Conservation (phyloP, 23 tunicate species). For the Halocynthia aurantium region DNA sequence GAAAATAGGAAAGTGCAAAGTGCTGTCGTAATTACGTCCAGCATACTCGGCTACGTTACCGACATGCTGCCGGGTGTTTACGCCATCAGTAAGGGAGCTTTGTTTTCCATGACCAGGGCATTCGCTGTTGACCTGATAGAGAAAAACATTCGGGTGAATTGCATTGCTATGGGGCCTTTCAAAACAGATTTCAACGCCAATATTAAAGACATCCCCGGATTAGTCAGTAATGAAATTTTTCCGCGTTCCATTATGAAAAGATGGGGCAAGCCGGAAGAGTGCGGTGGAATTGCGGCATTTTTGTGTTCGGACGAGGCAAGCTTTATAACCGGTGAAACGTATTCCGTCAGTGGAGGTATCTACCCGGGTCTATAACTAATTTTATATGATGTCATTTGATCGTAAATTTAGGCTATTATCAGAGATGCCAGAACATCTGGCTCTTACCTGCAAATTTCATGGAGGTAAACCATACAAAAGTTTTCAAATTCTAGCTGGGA, state of each 20-base stretch:
- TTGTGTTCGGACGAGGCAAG: slow-evolving; percentile 58
- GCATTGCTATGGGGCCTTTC: slow-evolving; percentile 52
- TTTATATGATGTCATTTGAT: too few relatives aligned
- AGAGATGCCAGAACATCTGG: too few relatives aligned
- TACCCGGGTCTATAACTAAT: slow-evolving; percentile 31
- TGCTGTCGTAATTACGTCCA: slow-evolving; percentile 36
- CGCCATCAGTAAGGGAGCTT: slow-evolving; percentile 55
- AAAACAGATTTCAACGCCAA: slow-evolving; percentile 57
- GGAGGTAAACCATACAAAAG: too few relatives aligned
- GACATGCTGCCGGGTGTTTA: slow-evolving; percentile 42
- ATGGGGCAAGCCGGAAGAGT: slow-evolving; percentile 46
- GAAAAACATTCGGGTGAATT: slow-evolving; percentile 49
- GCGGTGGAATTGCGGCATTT: slow-evolving; percentile 54
- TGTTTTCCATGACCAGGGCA: slow-evolving; percentile 48
- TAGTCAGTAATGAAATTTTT: too few relatives aligned
- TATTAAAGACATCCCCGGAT: slow-evolving; percentile 18
- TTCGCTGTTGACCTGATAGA: slow-evolving; percentile 32
- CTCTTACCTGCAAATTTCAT: too few relatives aligned
- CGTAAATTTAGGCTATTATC: too few relatives aligned
- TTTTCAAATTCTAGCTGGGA: too few relatives aligned
- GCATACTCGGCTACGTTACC: slow-evolving; percentile 35
- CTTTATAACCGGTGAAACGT: slow-evolving; percentile 67
- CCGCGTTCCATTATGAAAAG: background rate
- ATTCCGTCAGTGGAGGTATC: slow-evolving; percentile 53
- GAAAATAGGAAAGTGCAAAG: slow-evolving; percentile 19